Evolutionary conservation across 1,140 invertebrate genomes (phyloP).

Genomic region (Asbolus verrucosus): DNA sequence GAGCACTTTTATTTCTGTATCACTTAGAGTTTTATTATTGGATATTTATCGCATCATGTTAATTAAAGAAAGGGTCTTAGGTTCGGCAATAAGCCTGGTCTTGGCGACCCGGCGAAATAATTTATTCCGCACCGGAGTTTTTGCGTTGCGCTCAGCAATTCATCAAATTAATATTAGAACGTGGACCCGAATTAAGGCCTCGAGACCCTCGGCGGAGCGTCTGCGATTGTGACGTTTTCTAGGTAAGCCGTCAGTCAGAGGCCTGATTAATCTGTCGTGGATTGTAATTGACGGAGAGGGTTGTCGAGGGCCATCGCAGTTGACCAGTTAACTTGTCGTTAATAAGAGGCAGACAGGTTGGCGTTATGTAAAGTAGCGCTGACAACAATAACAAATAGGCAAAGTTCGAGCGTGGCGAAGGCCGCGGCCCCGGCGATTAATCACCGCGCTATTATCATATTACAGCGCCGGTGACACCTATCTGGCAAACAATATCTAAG

Average conservation of each 20-base stretch:
- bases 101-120: no score
- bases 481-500: constrained; percentile 51
- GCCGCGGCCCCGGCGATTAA: constrained; percentile 58
- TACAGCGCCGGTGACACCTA: constrained; percentile 58
- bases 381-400: constrained; percentile 58
- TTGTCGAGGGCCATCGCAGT: constrained; percentile 12
- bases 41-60: no score
- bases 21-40: no score
- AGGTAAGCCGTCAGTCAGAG: neutral
- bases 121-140: no score
- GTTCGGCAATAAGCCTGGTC: no score
- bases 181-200: no score
- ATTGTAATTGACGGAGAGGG: constrained; percentile 11
- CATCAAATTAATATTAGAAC: no score
- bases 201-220: no score
- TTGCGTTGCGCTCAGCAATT: no score
- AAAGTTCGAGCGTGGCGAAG: constrained; percentile 58
- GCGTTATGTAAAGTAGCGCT: constrained; percentile 44
- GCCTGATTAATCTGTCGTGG: constrained; percentile 3
- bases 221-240: no score
- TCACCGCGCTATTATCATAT: constrained; percentile 60
- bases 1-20: no score
- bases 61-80: no score
- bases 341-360: constrained; percentile 39
- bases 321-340: constrained; percentile 42